These are phyloP conservation scores for Zonotrichia leucophrys DNA, from an alignment of 2,113 vertebrate genomes.

Conservation along the genomic window DNA sequence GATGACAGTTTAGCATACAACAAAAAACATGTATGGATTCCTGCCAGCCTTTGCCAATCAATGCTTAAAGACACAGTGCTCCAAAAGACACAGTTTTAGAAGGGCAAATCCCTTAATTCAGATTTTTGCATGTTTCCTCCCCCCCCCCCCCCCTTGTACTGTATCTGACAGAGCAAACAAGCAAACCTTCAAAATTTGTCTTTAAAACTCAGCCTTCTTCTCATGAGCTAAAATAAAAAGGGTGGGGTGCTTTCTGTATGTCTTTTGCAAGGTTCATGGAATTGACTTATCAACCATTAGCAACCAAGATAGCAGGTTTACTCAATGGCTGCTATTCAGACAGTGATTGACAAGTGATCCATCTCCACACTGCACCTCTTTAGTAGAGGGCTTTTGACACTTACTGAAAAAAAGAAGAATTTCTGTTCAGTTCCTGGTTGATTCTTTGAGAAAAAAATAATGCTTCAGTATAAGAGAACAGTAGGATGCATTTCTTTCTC, in stretches of 20 bases:
- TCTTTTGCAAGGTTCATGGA: background rate
- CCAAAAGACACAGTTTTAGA: background rate
- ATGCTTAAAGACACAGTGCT: background rate
- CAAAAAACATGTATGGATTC: background rate
- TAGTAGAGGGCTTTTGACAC: background rate
- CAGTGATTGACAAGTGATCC: slow-evolving; percentile 22
- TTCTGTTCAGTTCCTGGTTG: background rate
- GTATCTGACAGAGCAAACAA: background rate
- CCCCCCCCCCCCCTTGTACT: background rate
- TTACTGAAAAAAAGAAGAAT: background rate
- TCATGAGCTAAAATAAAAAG: background rate
- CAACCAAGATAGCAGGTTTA: slow-evolving; percentile 26
- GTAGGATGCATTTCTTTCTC: background rate
- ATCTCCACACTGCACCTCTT: background rate
- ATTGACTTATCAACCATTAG: slow-evolving; percentile 5
- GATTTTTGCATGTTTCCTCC: background rate
- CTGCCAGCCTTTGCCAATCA: background rate
- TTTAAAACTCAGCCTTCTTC: slow-evolving; percentile 1
- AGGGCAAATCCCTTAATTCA: background rate
- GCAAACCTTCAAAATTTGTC: background rate
- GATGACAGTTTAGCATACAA: background rate
- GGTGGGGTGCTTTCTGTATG: background rate
- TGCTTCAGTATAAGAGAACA: background rate
- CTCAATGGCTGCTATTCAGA: slow-evolving; percentile 10
- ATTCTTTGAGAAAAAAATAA: background rate